Base-by-base conservation (phyloP, 35 echinoderm and acorn worm genomes). In the Anneissia japonica region DNA sequence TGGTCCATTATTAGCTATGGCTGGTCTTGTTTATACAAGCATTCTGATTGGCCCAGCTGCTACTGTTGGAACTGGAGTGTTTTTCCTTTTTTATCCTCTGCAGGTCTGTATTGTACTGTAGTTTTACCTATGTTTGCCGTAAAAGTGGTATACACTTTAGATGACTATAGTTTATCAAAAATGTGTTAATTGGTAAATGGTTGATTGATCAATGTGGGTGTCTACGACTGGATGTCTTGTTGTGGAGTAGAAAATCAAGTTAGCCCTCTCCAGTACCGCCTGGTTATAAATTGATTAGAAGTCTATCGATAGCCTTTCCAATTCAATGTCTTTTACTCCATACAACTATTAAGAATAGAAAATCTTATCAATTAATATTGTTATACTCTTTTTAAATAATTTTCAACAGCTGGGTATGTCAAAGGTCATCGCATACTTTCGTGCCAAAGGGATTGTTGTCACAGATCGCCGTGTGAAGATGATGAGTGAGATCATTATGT, bases 401-500 rank as follows among this genome's bases (percentile, higher is more conserved):
- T 31, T 30, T 55, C 23, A 28, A 41, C 72, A 93, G 91, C 43
- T 84, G 28, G 46, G 39, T 1, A 41, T 93, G 34, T 82, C 91
- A 76, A 93, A 88, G 45, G 29, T 93, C 0, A 82, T 81, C 39
- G 81, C 86, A 21, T 46, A 89, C 45, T 93, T 84, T 46, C 74
- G 91, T 38, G 34, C 75, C 30, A 40, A 73, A 36, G 76, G 80
- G 9, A 86, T 93, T 16, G 46, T 17, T 3, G 64, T 93, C 14
- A 93, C 91, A 4, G 91, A 93, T 64, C 75, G 79, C 13, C 75
- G 91, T 30, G 91, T 93, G 0, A 87, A 87, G 29, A 40, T 88
- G 17, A 93, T 93, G 91, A 89, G 77, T 46, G 91, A 93, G 45
- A 81, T 93, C 37, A 89, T 93, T 56, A 87, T 51, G 35, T 89